These are phyloP conservation scores for Meteorus colon DNA, from an alignment of 2,888 invertebrate species.

Conservation along the genomic window DNA sequence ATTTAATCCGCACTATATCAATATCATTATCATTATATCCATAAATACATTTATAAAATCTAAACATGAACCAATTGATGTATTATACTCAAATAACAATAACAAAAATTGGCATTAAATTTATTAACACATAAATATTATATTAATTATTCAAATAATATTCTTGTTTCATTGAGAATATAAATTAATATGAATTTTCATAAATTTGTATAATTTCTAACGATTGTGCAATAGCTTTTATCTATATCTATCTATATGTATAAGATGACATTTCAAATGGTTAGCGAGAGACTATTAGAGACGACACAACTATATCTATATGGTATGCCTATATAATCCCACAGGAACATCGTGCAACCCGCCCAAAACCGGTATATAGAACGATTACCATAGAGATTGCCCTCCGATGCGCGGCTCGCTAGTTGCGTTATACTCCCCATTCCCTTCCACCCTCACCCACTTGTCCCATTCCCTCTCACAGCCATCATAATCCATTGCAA, in stretches of 20 bases:
- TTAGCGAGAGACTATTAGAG: constrained; percentile 22
- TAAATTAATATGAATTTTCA: no score
- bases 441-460: neutral
- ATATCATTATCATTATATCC: neutral
- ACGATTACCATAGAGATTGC: constrained; percentile 67
- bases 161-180: no score
- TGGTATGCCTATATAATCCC: constrained; percentile 46
- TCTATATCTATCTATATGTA: neutral
- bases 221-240: neutral
- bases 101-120: no score
- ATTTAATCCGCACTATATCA: neutral
- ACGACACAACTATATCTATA: neutral
- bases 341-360: constrained; percentile 55
- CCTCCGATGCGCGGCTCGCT: constrained; percentile 44
- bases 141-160: no score
- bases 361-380: constrained; percentile 62
- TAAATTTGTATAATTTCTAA: no score
- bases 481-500: neutral
- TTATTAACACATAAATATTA: no score
- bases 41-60: neutral
- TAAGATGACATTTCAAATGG: constrained; percentile 42
- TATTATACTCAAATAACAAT: no score
- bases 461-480: neutral
- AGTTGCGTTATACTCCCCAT: constrained; percentile 18
- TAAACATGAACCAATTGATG: no score